phyloP scores from a whole-genome alignment of 2,113 vertebrate species.

The Ivindomyrus marchei region DNA sequence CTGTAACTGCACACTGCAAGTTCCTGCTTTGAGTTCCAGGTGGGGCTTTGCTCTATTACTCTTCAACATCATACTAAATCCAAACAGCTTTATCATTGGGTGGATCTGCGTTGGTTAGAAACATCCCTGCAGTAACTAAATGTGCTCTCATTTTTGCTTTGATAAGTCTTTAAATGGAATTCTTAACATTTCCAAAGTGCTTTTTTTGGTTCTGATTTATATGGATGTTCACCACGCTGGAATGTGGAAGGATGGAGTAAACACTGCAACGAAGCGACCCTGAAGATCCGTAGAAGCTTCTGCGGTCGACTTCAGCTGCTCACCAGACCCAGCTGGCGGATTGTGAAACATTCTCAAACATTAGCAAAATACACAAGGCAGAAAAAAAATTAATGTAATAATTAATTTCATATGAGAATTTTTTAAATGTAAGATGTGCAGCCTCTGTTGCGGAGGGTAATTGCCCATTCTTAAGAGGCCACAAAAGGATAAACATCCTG shows the following conservation, averaged over 20 bases:
- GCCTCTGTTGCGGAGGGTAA: not conserved
- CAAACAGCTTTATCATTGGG: not conserved
- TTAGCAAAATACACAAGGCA: not conserved
- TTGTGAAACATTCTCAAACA: not conserved
- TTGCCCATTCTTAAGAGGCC: not conserved
- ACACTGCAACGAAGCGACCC: not conserved
- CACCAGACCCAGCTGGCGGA: not conserved
- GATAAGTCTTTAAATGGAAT: not conserved
- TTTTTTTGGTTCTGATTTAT: conserved; percentile 1
- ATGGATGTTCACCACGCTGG: not conserved
- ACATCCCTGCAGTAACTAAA: not conserved
- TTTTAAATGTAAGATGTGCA: not conserved
- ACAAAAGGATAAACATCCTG: not conserved
- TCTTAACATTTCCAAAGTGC: not conserved
- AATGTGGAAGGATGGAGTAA: not conserved
- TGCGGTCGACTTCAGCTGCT: not conserved
- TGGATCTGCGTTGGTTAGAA: not conserved
- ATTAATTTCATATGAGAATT: conserved; percentile 8
- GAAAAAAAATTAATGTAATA: not conserved
- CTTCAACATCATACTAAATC: not conserved
- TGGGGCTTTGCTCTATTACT: not conserved
- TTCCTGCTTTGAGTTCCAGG: not conserved
- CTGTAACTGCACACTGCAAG: not conserved
- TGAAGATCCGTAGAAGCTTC: not conserved
- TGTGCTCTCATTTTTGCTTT: not conserved